Conservation (phyloP, 2,797 vertebrate genomes). For the Toxotes lorentzi region DNA sequence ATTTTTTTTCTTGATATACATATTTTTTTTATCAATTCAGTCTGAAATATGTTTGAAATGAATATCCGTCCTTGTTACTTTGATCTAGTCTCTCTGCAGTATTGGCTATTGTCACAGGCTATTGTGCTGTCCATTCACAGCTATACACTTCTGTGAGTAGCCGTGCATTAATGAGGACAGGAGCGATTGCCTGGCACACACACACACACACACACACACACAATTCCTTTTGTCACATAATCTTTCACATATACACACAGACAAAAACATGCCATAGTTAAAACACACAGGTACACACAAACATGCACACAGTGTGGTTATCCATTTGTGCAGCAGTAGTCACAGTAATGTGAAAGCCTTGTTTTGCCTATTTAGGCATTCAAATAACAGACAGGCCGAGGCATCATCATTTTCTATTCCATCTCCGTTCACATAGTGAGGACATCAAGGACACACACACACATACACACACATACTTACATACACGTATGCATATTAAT, state of each 20-base stretch:
- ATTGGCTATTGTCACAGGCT: conserved; percentile 47
- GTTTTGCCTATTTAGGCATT: conserved; percentile 77
- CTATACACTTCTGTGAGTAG: conserved; percentile 20
- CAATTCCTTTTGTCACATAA: conserved; percentile 9
- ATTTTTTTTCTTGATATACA: conserved; percentile 21
- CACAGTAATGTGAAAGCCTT: not conserved
- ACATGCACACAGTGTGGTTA: not conserved
- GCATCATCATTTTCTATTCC: conserved; percentile 79
- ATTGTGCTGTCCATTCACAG: conserved; percentile 49
- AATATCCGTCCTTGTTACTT: conserved; percentile 51
- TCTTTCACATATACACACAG: conserved; percentile 70
- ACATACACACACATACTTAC: no score
- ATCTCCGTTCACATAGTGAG: conserved; percentile 13
- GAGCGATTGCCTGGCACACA: conserved; percentile 30
- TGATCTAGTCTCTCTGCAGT: conserved; percentile 55
- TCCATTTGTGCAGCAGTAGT: not conserved
- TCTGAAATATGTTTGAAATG: conserved; percentile 62
- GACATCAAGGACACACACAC: conserved; percentile 2
- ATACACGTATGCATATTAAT: not conserved
- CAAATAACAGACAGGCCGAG: conserved; percentile 80
- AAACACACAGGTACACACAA: not conserved
- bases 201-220: conserved; percentile 5
- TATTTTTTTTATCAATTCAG: conserved; percentile 27
- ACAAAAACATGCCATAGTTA: not conserved
- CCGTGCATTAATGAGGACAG: conserved; percentile 28